Evolutionary conservation across 1,140 invertebrate genomes (phyloP).

Genomic region (Octopus bimaculoides): DNA sequence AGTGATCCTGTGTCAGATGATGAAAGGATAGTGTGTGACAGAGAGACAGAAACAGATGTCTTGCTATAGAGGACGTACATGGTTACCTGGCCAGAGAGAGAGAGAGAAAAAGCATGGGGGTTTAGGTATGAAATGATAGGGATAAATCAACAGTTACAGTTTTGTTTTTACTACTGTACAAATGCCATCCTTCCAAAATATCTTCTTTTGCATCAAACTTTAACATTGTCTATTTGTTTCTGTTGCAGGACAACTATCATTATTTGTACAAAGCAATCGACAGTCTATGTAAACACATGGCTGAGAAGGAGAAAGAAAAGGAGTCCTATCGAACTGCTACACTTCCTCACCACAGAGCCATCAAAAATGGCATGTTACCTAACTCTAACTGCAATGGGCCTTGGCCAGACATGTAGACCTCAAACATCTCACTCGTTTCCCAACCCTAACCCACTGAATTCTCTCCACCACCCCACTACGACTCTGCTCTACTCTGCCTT

Average conservation of each 20-base stretch:
- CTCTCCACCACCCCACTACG: neutral
- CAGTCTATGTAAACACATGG: neutral
- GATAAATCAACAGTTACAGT: too few relatives aligned
- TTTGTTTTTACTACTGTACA: too few relatives aligned
- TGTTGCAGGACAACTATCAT: conserved; percentile 13
- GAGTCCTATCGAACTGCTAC: conserved; percentile 1
- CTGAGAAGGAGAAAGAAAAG: conserved; percentile 15
- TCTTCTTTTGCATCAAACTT: too few relatives aligned
- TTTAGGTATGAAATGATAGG: too few relatives aligned
- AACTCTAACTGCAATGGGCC: neutral
- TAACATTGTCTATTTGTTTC: too few relatives aligned
- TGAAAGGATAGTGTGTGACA: too few relatives aligned
- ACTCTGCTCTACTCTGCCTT: neutral
- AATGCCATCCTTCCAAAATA: too few relatives aligned
- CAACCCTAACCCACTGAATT: neutral
- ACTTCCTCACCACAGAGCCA: neutral
- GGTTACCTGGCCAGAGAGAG: too few relatives aligned
- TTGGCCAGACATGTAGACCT: neutral
- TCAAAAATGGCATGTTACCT: neutral
- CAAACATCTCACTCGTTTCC: neutral
- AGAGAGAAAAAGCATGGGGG: too few relatives aligned
- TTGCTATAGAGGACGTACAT: too few relatives aligned
- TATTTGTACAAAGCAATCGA: conserved; percentile 15
- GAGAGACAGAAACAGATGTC: too few relatives aligned
- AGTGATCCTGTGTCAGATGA: too few relatives aligned